A percentile compares a stretch with the other conserved stretches of the same genome.
These are phyloP conservation scores for Denticeps clupeoides DNA, from an alignment of 2,797 vertebrate genomes.

Conservation along the genomic window DNA sequence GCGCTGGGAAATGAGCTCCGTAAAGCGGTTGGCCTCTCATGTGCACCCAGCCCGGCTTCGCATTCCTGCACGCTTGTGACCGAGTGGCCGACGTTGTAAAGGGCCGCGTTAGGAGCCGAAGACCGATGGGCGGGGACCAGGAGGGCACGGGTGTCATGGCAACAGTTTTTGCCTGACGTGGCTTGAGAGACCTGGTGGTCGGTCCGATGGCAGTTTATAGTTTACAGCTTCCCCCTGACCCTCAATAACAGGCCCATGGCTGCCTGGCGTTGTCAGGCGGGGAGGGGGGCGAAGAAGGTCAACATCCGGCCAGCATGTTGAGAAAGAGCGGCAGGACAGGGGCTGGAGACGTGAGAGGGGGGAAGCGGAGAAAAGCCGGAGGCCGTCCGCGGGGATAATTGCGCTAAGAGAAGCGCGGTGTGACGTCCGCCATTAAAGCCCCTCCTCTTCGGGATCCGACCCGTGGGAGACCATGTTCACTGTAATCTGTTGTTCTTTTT, in stretches of 20 bases:
- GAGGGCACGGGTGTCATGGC: slow-evolving; percentile 27
- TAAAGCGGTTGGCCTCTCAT: too few species aligned
- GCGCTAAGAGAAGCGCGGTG: slow-evolving; percentile 39
- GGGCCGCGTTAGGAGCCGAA: too few species aligned
- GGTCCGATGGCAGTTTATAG: slow-evolving; percentile 10
- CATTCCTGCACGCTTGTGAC: too few species aligned
- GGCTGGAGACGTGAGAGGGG: not conserved
- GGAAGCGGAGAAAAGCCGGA: slow-evolving; percentile 32
- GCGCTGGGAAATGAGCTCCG: too few species aligned
- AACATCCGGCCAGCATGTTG: too few species aligned
- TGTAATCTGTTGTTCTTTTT: slow-evolving; percentile 24
- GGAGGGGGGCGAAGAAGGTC: too few species aligned
- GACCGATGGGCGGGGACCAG: too few species aligned
- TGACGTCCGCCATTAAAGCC: slow-evolving; percentile 35
- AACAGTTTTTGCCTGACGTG: slow-evolving; percentile 26
- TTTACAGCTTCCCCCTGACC: slow-evolving; percentile 10
- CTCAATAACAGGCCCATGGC: slow-evolving; percentile 5
- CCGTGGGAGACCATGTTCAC: slow-evolving; percentile 23
- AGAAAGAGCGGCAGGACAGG: not conserved
- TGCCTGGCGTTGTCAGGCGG: slow-evolving; percentile 17
- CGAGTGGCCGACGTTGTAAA: too few species aligned
- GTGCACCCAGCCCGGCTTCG: too few species aligned
- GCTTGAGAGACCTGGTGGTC: slow-evolving; percentile 23
- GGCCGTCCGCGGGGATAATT: slow-evolving; percentile 47
- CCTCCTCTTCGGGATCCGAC: slow-evolving; percentile 26